Evolutionary conservation across 2,797 vertebrate species (phyloP).

Genomic region (Lates japonicus): DNA sequence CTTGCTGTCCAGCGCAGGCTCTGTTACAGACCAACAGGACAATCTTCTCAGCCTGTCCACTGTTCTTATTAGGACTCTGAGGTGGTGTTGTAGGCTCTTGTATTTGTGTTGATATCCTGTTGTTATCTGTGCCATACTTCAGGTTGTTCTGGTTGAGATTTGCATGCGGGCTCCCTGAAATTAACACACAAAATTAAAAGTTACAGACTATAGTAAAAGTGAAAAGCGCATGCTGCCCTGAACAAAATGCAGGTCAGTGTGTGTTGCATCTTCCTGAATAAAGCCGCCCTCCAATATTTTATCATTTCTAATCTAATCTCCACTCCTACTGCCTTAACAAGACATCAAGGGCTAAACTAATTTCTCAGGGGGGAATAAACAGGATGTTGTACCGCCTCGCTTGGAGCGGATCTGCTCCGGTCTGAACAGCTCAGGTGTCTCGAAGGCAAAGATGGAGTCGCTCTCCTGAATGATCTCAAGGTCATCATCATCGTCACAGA

Average conservation of each 20-base stretch:
- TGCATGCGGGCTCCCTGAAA: conserved; percentile 90
- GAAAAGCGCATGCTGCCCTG: not conserved
- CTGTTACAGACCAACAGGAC: conserved; percentile 96
- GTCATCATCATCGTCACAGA: conserved; percentile 96
- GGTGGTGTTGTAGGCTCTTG: conserved; percentile 85
- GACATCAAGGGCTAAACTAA: conserved; percentile 33
- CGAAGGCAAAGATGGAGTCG: conserved; percentile 98
- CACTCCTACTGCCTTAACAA: conserved; percentile 3
- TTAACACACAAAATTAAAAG: not conserved
- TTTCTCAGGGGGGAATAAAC: conserved; percentile 34
- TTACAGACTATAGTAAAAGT: not conserved
- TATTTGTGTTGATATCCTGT: conserved; percentile 86
- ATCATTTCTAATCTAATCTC: conserved; percentile 50
- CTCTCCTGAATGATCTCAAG: conserved; percentile 97
- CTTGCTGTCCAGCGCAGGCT: conserved; percentile 95
- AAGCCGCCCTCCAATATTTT: conserved; percentile 17
- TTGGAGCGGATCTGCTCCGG: conserved; percentile 95
- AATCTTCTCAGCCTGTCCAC: conserved; percentile 89
- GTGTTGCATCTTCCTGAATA: conserved; percentile 11
- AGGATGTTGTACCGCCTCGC: conserved; percentile 85
- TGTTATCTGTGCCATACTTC: conserved; percentile 90
- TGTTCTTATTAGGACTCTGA: conserved; percentile 84
- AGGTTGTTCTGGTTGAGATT: conserved; percentile 98
- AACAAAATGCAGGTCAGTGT: not conserved
- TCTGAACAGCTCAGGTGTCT: conserved; percentile 96